Evolutionary conservation across 2,888 invertebrate species (phyloP), one percentile per base, ranked within the genome.

Genomic region (Incurvaria masculella): DNA sequence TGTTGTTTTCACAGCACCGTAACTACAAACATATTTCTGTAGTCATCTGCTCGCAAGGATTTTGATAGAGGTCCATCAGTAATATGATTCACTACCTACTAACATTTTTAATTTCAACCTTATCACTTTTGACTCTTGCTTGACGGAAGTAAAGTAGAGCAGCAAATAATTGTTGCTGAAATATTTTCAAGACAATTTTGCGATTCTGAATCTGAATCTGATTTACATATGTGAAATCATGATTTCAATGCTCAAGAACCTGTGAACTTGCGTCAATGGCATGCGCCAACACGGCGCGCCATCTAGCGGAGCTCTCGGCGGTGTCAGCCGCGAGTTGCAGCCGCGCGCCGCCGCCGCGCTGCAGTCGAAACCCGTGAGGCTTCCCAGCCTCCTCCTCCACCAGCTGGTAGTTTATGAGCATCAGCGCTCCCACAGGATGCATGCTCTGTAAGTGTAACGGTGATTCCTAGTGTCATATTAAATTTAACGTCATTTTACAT

Each of bases 371-470:
- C 50, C 87, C 85, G 64, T 88, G 85, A 3, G 84, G 79, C 53
- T 83, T 80, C n/a, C 82, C 86, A 11, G 73, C 79, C 20, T 85
- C 83, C 52, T 86, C 88, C 42, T 85, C 83, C 3, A 75, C 72
- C 8, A 94, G 83, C 51, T 85, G 85, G 68, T 93, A 94, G 65
- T 92, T 91, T 41, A 88, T 85, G 52, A 95, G 80, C 81, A 92
- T 89, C 55, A 94, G 83, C 16, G 94, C 94, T 52, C 95, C 95
- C 41, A 94, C 88, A 49, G 94, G 94, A 67, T 91, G 91, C 51
- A 87, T 85, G 62, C 91, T 91, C 92, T 90, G 62, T 11, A 63
- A 10, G 23, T n/a, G n/a, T n/a, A n/a, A n/a, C n/a, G n/a, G n/a
- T n/a, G n/a, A n/a, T n/a, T n/a, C n/a, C n/a, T n/a, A n/a, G n/a